A percentile compares a stretch with the other conserved stretches of the same genome.
Conservation (phyloP, 2,113 vertebrate species). For the Lynx canadensis region DNA sequence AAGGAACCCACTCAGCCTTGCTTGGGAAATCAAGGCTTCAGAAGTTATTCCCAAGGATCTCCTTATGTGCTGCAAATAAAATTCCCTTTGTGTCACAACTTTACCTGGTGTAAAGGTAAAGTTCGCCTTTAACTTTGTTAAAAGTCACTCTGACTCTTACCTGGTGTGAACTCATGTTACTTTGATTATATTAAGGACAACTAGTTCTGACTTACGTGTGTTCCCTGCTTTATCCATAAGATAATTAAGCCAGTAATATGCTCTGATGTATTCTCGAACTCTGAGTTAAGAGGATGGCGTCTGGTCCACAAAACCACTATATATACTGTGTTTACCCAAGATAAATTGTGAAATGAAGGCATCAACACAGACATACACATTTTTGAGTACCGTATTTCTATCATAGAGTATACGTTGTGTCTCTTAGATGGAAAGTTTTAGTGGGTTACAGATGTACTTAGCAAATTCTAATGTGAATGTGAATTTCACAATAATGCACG, state of each 20-base stretch:
- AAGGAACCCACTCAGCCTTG: not conserved
- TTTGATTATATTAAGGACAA: not conserved
- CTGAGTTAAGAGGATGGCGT: not conserved
- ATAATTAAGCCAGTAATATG: not conserved
- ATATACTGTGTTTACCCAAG: not conserved
- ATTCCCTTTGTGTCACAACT: not conserved
- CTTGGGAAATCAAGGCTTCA: not conserved
- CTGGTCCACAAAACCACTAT: not conserved
- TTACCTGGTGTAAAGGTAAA: not conserved
- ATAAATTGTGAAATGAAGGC: not conserved
- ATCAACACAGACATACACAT: not conserved
- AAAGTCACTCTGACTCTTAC: not conserved
- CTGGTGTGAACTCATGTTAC: not conserved
- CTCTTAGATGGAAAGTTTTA: not conserved
- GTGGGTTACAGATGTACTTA: not conserved
- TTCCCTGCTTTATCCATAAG: not conserved
- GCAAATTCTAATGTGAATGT: not conserved
- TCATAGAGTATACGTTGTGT: not conserved
- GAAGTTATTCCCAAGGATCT: not conserved
- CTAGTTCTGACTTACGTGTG: not conserved
- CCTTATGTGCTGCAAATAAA: not conserved
- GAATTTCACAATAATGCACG: not conserved
- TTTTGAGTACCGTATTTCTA: not conserved
- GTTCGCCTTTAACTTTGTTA: no score
- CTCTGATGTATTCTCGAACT: not conserved